phyloP scores from a whole-genome alignment of 1,140 invertebrate species.

The Drosophila nigromelanica region DNA sequence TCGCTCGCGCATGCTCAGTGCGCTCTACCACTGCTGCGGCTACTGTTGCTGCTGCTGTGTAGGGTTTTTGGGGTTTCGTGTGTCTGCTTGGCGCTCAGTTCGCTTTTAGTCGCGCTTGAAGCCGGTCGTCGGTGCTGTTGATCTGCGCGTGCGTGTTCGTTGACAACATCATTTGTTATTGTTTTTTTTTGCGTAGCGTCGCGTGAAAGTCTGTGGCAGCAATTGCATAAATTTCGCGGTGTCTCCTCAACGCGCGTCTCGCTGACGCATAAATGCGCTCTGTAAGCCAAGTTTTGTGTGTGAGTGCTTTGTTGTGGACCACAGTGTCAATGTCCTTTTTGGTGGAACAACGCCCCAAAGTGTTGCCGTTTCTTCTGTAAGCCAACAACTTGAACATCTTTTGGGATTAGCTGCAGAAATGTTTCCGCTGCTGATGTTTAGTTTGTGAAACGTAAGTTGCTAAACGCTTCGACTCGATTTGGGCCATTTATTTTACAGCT shows the following conservation, averaged over 20 bases:
- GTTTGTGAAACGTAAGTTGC: constrained; percentile 61
- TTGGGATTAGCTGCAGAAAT: constrained; percentile 55
- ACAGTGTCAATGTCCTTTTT: constrained; percentile 75
- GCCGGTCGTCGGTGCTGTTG: constrained; percentile 55
- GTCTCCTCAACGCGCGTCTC: constrained; percentile 28
- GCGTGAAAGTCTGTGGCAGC: constrained; percentile 63
- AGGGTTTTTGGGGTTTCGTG: constrained; percentile 35
- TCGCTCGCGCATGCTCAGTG: constrained; percentile 46
- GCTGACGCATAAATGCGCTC: constrained; percentile 69
- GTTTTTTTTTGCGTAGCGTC: constrained; percentile 57
- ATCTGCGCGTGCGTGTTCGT: constrained; percentile 1
- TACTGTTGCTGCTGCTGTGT: constrained; percentile 27
- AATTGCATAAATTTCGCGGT: constrained; percentile 69
- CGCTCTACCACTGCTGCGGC: constrained; percentile 15
- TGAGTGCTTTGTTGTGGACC: constrained; percentile 24
- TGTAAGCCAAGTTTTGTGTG: constrained; percentile 28
- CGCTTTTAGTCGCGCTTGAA: constrained; percentile 61
- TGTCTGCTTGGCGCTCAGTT: constrained; percentile 54
- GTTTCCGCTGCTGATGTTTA: not conserved
- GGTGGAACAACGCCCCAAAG: constrained; percentile 54
- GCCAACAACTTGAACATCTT: constrained; percentile 8
- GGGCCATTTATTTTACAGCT: constrained; percentile 78
- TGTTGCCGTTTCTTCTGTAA: not conserved
- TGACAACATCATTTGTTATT: constrained; percentile 58
- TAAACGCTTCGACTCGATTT: constrained; percentile 62